Conservation (phyloP, 2,888 invertebrate species). For the Lepidochrysops patricia region DNA sequence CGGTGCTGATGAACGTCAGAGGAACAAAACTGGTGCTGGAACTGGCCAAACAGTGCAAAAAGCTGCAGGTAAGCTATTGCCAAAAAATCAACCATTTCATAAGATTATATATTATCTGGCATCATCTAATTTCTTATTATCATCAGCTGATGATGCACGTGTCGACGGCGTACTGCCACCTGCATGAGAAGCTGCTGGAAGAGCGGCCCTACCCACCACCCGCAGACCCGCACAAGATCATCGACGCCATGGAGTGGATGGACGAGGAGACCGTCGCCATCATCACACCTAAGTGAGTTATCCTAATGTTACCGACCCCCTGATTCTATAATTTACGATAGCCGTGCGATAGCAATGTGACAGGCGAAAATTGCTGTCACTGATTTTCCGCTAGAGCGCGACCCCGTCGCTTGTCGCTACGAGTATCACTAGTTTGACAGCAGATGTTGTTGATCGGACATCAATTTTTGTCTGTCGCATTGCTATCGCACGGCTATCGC, state of each 20-base stretch:
- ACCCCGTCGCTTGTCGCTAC: no score
- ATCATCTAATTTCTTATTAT: slow-evolving; percentile 1
- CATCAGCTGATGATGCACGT: slow-evolving; percentile 82
- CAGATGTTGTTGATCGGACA: no score
- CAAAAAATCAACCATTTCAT: no score
- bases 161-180: slow-evolving; percentile 94
- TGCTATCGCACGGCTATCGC: no score
- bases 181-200: slow-evolving; percentile 84
- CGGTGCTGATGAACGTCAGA: slow-evolving; percentile 92
- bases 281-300: slow-evolving; percentile 52
- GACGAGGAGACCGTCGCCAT: slow-evolving; percentile 76
- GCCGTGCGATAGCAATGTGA: no score
- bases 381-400: no score
- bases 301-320: no score
- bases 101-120: background rate
- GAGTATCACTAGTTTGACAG: background rate
- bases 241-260: slow-evolving; percentile 86
- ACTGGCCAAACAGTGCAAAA: slow-evolving; percentile 83
- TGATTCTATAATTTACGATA: no score
- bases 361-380: no score
- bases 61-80: slow-evolving; percentile 76
- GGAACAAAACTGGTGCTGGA: slow-evolving; percentile 92
- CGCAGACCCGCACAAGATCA: slow-evolving; percentile 82
- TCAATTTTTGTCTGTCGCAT: no score
- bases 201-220: slow-evolving; percentile 92